Conservation (phyloP, 2,888 invertebrate genomes). For the Empis stercorea region DNA sequence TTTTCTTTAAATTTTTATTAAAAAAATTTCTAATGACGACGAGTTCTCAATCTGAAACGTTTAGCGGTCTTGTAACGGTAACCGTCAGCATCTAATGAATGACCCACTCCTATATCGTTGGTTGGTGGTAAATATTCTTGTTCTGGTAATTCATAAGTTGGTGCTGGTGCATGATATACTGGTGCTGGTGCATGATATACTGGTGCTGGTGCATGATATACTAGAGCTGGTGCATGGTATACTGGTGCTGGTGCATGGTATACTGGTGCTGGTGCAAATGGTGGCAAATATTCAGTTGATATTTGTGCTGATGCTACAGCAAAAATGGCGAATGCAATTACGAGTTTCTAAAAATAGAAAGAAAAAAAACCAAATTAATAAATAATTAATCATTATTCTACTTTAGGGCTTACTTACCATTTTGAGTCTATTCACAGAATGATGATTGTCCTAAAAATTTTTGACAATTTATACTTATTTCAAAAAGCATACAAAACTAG, state of each 20-base stretch:
- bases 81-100: conserved; percentile 3
- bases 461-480: too few species aligned
- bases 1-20: neutral
- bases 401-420: too few species aligned
- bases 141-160: neutral
- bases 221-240: neutral
- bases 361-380: neutral
- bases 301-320: neutral
- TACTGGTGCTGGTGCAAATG: neutral
- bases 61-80: conserved; percentile 4
- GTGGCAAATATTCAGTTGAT: neutral
- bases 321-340: neutral
- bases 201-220: neutral
- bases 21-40: neutral
- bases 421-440: too few species aligned
- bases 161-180: neutral
- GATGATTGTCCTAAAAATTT: too few species aligned
- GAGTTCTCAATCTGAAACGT: neutral
- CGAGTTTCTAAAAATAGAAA: neutral
- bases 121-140: neutral
- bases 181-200: neutral
- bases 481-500: too few species aligned
- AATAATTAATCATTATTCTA: too few species aligned
- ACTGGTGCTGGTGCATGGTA: neutral
- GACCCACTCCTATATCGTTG: neutral